Percentiles rank a stretch among this genome's conserved stretches.
phyloP scores from a whole-genome alignment of 1,140 invertebrate species.

The Chymomyza costata region DNA sequence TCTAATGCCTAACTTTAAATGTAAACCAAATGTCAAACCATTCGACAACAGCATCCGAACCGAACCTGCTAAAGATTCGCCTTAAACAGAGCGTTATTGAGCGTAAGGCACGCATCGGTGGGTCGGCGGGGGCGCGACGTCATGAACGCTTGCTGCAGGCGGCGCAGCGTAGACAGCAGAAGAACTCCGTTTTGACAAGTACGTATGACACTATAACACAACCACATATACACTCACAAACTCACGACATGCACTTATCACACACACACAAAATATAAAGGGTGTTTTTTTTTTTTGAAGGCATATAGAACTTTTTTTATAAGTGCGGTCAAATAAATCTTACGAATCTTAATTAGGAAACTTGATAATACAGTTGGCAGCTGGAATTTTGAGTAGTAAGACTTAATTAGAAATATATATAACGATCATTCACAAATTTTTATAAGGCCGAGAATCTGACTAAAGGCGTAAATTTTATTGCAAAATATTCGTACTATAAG shows the following conservation, averaged over 20 bases:
- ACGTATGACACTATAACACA: slow-evolving; percentile 75
- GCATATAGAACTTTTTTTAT: slow-evolving; percentile 5
- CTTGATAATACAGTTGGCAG: no score
- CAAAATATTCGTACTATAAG: no score
- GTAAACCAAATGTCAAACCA: no score
- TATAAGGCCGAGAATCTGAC: no score
- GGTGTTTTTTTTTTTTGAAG: no score
- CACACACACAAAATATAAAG: slow-evolving; percentile 21
- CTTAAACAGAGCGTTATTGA: slow-evolving; percentile 97
- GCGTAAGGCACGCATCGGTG: slow-evolving; percentile 83
- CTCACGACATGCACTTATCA: slow-evolving; percentile 12
- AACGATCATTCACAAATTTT: no score
- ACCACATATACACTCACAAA: slow-evolving; percentile 3
- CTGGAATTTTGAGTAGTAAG: no score
- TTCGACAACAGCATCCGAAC: slow-evolving; percentile 92
- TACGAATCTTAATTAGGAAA: no score
- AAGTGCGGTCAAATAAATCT: no score
- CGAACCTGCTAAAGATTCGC: slow-evolving; percentile 96
- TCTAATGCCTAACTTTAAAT: no score
- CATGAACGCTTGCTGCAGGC: slow-evolving; percentile 84
- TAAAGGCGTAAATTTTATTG: no score
- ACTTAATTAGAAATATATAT: no score
- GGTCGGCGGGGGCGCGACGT: slow-evolving; percentile 89
- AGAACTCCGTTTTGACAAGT: slow-evolving; percentile 87
- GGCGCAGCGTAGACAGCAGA: slow-evolving; percentile 81